Percentiles rank a stretch among this genome's conserved stretches.
Conservation (phyloP, 92 coral and sea anemone species). For the Phenganax marumi region DNA sequence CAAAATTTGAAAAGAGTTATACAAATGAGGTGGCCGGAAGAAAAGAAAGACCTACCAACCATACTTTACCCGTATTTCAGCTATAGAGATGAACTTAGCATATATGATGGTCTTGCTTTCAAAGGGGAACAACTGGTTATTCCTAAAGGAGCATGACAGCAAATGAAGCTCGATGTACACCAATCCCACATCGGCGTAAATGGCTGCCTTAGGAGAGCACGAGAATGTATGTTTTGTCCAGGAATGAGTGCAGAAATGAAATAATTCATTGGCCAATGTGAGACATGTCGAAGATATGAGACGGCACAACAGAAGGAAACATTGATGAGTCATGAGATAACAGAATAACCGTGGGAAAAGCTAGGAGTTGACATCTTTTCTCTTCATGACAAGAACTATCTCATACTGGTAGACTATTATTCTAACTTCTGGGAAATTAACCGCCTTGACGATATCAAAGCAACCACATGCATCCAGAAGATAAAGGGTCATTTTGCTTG, state of each 20-base stretch:
- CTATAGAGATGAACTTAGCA: conserved; percentile 27
- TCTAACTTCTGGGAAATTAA: conserved; percentile 65
- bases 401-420: conserved; percentile 59
- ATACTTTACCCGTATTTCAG: conserved; percentile 36
- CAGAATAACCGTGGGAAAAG: conserved; percentile 53
- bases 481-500: conserved; percentile 64
- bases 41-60: conserved; percentile 45
- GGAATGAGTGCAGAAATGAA: conserved; percentile 31
- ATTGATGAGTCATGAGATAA: conserved; percentile 51
- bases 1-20: conserved; percentile 53
- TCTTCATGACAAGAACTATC: conserved; percentile 55
- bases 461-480: conserved; percentile 54
- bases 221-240: conserved; percentile 36
- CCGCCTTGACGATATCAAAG: conserved; percentile 50
- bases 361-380: conserved; percentile 36
- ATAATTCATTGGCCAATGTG: conserved; percentile 22
- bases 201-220: conserved; percentile 25
- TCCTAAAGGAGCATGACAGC: conserved; percentile 9
- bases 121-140: conserved; percentile 16
- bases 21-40: conserved; percentile 59
- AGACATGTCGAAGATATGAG: conserved; percentile 33
- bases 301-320: conserved; percentile 40
- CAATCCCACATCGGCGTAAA: conserved; percentile 21
- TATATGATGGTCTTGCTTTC: not conserved
- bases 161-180: conserved; percentile 33